These are phyloP conservation scores for Paraescarpia echinospica DNA, from an alignment of 1,140 invertebrate genomes.

Conservation along the genomic window DNA sequence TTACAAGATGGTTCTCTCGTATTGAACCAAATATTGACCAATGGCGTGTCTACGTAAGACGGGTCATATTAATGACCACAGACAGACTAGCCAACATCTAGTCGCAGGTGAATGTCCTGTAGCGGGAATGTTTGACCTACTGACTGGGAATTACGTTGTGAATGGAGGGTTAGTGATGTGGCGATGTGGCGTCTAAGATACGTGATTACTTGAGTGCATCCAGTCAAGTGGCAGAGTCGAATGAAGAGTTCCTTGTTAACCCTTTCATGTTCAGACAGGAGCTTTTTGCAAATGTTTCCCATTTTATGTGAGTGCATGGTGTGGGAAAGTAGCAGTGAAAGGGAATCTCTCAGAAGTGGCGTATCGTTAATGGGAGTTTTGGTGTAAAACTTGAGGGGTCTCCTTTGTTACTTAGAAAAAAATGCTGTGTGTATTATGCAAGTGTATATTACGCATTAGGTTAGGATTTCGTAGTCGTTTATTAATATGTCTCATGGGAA, in stretches of 20 bases:
- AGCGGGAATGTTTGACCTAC: neutral
- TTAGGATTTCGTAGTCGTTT: neutral
- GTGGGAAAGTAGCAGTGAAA: neutral
- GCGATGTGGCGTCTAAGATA: neutral
- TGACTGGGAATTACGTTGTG: neutral
- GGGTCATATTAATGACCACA: neutral
- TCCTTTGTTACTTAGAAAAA: neutral
- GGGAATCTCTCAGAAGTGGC: neutral
- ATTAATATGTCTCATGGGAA: neutral
- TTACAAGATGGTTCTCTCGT: neutral
- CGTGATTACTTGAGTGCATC: neutral
- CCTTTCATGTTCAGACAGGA: neutral
- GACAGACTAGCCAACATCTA: neutral
- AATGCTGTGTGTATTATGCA: neutral
- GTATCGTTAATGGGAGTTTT: neutral
- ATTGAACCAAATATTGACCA: neutral
- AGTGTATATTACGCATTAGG: neutral
- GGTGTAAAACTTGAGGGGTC: neutral
- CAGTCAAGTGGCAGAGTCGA: neutral
- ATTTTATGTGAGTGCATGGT: neutral
- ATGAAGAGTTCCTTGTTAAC: neutral
- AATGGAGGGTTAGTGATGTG: neutral
- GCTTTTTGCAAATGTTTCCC: neutral
- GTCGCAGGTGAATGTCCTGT: neutral
- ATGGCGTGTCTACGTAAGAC: neutral